Base-by-base conservation (phyloP, 1,140 invertebrate species). In the Drosophila repleta region DNA sequence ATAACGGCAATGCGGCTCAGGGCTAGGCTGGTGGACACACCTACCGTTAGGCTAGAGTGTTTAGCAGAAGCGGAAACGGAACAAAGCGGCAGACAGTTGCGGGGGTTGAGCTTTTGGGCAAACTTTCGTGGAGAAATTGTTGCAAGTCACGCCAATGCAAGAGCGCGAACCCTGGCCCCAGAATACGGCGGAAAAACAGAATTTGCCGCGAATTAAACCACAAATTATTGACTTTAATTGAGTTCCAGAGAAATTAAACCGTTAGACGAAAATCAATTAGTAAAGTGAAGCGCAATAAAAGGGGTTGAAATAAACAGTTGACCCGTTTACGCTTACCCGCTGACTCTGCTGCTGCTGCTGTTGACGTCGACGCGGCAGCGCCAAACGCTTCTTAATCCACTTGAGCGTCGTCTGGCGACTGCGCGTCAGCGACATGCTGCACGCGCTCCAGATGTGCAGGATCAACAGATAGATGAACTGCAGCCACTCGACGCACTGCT, bases 151-250 rank as follows among this genome's bases (percentile, higher is more conserved):
- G 82, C 82, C 57, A 87, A 64, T 76, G 83, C 67, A 64, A 78
- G 13, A 45, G 53, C 68, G 72, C 58, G 71, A 87, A 87, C 82
- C 82, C 82, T 82, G 78, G 62, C 71, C 79, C 37, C 75, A 60
- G n/a, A 35, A 79, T 84, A 88, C 78, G 45, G 56, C 68, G 75
- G 78, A 87, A 87, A 87, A 65, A 61, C 63, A 56, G 71, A 87
- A 87, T 87, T 88, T 82, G 75, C 83, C 57, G 58, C 64, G 71
- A 87, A 87, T 78, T 82, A 76, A 83, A 65, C 64, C 57, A 51
- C 82, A 85, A 87, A 75, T 82, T 64, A 88, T 88, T 78, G 64
- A 15, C 37, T 63, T 69, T 69, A 85, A 85, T 87, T 82, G 78
- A 85, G 82, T 85, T 82, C 62, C 21, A 53, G 17, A 79, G 60